Evolutionary conservation across 1,140 invertebrate species (phyloP), one percentile per base, ranked within the genome.

Genomic region (Cyclina sinensis): DNA sequence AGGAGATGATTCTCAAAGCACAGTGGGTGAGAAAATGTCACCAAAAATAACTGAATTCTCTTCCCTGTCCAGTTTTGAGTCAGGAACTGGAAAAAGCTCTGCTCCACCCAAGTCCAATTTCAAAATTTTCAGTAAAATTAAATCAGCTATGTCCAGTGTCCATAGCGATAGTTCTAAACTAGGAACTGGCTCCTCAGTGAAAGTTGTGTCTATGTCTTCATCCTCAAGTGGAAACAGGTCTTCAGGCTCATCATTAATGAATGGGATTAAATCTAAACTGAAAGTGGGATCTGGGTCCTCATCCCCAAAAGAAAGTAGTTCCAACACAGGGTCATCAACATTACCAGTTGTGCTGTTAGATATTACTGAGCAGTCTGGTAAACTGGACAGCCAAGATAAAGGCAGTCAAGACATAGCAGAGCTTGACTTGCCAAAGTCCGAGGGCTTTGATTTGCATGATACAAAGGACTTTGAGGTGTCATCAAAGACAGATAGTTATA

Each of bases 281-380:
- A 78, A 78, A 7, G 16, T 78, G 7, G 27, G 46, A 18, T 78
- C 73, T 48, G 46, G 0, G 0, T 76, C 73, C 3, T 14, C 43
- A 14, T 76, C 74, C 39, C 82, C 82, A n/a, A 74, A 68, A 84
- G 82, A 70, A 70, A 70, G 62, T 70, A 83, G 81, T 83, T 51
- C 46, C 30, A 46, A 54, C 21, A 32, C 48, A 48, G 62, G 59
- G 35, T 65, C 57, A 35, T 84, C 82, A 11, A 32, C 62, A 32
- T 74, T 73, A 24, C 82, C 82, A 48, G 62, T 84, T 51, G 48
- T 84, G 35, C 12, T 73, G 21, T 24, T 84, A 12, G 82, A 84
- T 54, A 84, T 84, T 21, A 68, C 82, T 73, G 57, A 79, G 51
- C 46, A 14, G 16, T 7, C 4, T 43, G 43, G 43, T 14, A 43